Conservation (phyloP, 2,888 invertebrate species). For the Lithophane semibrunnea region DNA sequence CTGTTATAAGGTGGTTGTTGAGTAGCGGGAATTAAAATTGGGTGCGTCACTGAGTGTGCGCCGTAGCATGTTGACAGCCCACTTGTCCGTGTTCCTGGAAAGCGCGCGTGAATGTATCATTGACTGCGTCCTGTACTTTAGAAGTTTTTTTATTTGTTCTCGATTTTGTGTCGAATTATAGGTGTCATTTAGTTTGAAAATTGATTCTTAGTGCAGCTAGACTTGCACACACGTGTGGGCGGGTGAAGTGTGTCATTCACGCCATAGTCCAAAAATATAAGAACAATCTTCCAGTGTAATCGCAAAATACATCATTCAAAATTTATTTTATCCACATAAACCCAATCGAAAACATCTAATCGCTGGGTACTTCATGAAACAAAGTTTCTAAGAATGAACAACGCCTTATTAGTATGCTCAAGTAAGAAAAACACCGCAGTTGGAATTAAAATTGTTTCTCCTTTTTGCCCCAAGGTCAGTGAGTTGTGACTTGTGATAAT, state of each 20-base stretch:
- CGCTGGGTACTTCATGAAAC: conserved; percentile 27
- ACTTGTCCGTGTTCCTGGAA: conserved; percentile 67
- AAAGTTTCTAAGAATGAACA: conserved; percentile 75
- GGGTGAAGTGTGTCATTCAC: conserved; percentile 1
- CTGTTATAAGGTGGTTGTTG: conserved; percentile 54
- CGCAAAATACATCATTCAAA: not conserved
- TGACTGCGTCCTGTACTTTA: conserved; percentile 59
- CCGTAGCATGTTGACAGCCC: conserved; percentile 61
- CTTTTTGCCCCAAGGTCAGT: conserved; percentile 88
- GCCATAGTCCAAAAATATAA: not conserved
- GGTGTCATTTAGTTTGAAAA: not conserved
- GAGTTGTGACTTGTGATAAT: conserved; percentile 85
- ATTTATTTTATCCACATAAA: conserved; percentile 35
- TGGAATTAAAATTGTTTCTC: conserved; percentile 85
- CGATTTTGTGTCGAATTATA: not conserved
- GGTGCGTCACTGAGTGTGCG: conserved; percentile 60
- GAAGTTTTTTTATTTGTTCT: conserved; percentile 27
- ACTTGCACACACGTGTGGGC: not conserved
- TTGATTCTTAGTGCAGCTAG: not conserved
- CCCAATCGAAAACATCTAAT: conserved; percentile 44
- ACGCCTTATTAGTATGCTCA: conserved; percentile 81
- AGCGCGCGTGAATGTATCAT: conserved; percentile 64
- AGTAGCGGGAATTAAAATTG: conserved; percentile 68
- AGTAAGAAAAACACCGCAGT: conserved; percentile 80
- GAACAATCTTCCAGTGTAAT: not conserved